These are phyloP conservation scores for Diabrotica undecimpunctata DNA, from an alignment of 1,140 invertebrate species.

Conservation along the genomic window DNA sequence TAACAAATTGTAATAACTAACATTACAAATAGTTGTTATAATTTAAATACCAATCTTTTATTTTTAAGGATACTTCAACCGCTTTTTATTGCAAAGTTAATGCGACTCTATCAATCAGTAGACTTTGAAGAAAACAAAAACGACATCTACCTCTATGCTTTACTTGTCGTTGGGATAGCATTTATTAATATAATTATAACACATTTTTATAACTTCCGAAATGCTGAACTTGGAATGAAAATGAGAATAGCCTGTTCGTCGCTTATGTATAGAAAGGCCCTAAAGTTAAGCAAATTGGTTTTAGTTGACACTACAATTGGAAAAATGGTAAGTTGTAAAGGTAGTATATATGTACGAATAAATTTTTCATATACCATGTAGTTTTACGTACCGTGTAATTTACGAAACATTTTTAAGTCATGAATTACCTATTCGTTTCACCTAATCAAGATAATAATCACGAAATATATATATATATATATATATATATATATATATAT, in stretches of 20 bases:
- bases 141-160: constrained; percentile 66
- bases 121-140: constrained; percentile 42
- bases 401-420: too few relatives aligned
- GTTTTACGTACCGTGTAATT: too few relatives aligned
- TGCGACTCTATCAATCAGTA: constrained; percentile 56
- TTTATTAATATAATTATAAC: constrained; percentile 62
- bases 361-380: too few relatives aligned
- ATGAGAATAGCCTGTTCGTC: constrained; percentile 74
- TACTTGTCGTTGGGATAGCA: constrained; percentile 65
- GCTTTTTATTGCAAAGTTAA: constrained; percentile 36
- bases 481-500: too few relatives aligned
- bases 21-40: too few relatives aligned
- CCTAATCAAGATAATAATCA: too few relatives aligned
- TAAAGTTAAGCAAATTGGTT: constrained; percentile 60
- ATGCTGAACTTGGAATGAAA: constrained; percentile 66
- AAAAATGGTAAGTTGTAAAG: constrained; percentile 59
- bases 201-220: constrained; percentile 75
- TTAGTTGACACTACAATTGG: constrained; percentile 75
- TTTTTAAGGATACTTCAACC: constrained; percentile 38
- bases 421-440: too few relatives aligned
- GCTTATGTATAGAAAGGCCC: constrained; percentile 76
- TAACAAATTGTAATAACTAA: too few relatives aligned
- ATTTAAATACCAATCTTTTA: too few relatives aligned
- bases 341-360: too few relatives aligned
- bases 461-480: too few relatives aligned